Evolutionary conservation across 2,888 invertebrate species (phyloP).

Genomic region (Nesidiocoris tenuis): DNA sequence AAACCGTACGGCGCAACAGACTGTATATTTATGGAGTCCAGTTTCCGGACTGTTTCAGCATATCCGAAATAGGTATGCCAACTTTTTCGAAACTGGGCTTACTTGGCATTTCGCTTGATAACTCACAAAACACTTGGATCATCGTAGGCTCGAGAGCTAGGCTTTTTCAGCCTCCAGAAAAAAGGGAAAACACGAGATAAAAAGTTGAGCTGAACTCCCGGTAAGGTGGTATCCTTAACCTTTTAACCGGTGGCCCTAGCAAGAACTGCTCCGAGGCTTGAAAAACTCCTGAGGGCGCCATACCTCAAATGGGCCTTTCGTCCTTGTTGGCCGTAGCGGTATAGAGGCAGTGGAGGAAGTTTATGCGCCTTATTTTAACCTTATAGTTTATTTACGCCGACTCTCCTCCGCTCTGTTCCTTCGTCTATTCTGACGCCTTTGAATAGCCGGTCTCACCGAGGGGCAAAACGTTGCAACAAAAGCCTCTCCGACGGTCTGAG

Average conservation of each 20-base stretch:
- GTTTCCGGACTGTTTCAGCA: neutral
- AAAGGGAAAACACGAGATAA: too few species aligned
- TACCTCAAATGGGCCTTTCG: neutral
- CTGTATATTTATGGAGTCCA: neutral
- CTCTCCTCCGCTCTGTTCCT: neutral
- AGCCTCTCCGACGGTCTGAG: neutral
- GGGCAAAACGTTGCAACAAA: constrained; percentile 9
- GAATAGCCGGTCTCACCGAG: neutral
- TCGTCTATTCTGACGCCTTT: neutral
- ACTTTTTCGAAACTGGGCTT: too few species aligned
- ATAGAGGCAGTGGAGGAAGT: neutral
- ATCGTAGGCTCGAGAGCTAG: too few species aligned
- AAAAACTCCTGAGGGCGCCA: constrained; percentile 3
- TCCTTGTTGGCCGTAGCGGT: neutral
- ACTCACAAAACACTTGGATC: too few species aligned
- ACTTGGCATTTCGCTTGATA: too few species aligned
- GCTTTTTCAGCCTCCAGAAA: too few species aligned
- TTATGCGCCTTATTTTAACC: constrained; percentile 26
- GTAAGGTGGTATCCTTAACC: constrained; percentile 5
- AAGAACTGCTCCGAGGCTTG: neutral
- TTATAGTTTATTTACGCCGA: constrained; percentile 20
- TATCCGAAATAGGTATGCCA: neutral
- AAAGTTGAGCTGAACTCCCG: too few species aligned
- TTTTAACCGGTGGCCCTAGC: neutral
- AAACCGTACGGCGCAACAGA: neutral